Evolutionary conservation across 2,797 vertebrate genomes (phyloP).

Genomic region (Mormyrops attenuatus): DNA sequence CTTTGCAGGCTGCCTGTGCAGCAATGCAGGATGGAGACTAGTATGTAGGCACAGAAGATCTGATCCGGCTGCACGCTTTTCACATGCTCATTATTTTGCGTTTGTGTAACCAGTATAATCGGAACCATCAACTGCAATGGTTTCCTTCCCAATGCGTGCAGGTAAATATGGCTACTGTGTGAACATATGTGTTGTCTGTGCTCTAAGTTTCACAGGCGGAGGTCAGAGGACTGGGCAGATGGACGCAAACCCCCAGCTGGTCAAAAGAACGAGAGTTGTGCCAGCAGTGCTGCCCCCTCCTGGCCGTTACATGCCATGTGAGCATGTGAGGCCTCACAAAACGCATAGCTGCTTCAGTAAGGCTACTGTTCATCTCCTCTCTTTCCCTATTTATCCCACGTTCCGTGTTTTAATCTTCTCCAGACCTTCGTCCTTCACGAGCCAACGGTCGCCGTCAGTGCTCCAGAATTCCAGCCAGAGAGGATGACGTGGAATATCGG

Average conservation of each 20-base stretch:
- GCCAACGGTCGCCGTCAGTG: background rate
- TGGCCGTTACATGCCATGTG: background rate
- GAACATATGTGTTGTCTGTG: background rate
- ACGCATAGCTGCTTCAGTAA: background rate
- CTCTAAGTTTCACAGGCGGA: background rate
- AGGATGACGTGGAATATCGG: background rate
- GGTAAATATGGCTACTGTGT: background rate
- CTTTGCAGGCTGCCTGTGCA: background rate
- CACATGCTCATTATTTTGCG: background rate
- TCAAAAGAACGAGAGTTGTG: background rate
- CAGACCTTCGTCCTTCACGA: background rate
- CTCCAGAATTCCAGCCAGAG: background rate
- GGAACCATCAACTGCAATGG: background rate
- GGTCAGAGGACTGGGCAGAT: background rate
- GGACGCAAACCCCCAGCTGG: background rate
- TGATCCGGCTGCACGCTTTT: background rate
- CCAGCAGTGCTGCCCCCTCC: background rate
- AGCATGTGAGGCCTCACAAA: background rate
- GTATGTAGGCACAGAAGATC: background rate
- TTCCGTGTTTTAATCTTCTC: background rate
- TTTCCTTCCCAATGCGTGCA: background rate
- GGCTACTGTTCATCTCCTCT: too few species aligned
- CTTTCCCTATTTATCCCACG: background rate
- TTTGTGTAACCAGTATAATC: background rate
- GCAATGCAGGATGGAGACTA: background rate